A percentile compares a stretch with the other conserved stretches of the same genome.
phyloP scores from a whole-genome alignment of 2,888 invertebrate genomes.

The Cotesia congregata region DNA sequence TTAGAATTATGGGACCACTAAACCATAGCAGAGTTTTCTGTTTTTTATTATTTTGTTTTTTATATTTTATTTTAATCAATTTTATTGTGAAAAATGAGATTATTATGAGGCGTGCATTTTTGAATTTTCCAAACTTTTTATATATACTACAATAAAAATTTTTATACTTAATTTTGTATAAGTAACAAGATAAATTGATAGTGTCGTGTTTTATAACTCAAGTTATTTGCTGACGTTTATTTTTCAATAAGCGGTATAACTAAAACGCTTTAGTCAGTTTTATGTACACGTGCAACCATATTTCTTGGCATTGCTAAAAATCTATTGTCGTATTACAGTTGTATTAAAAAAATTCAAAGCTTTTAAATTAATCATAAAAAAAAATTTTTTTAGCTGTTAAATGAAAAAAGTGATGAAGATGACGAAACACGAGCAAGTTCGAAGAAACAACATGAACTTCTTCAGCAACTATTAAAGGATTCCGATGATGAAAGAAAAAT shows the following conservation, averaged over 20 bases:
- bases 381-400: constrained; percentile 76
- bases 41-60: too few species aligned
- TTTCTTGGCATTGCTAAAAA: constrained; percentile 2
- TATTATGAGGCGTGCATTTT: too few species aligned
- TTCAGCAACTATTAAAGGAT: constrained; percentile 76
- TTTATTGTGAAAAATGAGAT: too few species aligned
- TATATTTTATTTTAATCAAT: too few species aligned
- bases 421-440: constrained; percentile 75
- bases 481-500: constrained; percentile 71
- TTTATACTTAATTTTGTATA: neutral
- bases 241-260: constrained; percentile 3
- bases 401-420: constrained; percentile 85
- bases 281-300: constrained; percentile 18
- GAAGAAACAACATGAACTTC: constrained; percentile 76
- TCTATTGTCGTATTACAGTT: neutral
- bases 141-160: too few species aligned
- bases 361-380: neutral
- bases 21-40: too few species aligned
- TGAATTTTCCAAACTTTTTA: too few species aligned
- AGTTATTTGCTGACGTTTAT: constrained; percentile 33
- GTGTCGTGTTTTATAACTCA: constrained; percentile 20
- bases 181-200: constrained; percentile 12
- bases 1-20: too few species aligned
- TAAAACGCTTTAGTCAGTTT: constrained; percentile 3
- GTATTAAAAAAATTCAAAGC: neutral